phyloP scores from a whole-genome alignment of 2,797 vertebrate genomes.

The Mareca penelope region DNA sequence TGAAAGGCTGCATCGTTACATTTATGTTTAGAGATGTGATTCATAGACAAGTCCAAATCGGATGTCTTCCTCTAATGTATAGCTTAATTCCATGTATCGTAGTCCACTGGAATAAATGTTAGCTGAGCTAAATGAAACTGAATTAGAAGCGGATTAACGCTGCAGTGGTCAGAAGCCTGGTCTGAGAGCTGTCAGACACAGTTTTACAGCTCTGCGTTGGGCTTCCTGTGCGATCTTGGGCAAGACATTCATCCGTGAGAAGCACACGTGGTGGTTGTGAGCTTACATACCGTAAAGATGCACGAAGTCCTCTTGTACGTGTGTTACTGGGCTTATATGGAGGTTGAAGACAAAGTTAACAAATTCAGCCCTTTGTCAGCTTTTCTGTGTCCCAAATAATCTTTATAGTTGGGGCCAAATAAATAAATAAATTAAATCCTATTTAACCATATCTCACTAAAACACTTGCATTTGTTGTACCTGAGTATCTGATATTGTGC shows the following conservation, averaged over 20 bases:
- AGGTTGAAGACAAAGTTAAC: not conserved
- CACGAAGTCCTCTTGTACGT: not conserved
- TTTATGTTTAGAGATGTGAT: not conserved
- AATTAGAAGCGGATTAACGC: not conserved
- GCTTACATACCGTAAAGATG: not conserved
- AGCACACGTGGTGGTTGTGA: not conserved
- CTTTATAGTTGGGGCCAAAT: not conserved
- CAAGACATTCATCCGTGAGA: slow-evolving; percentile 2
- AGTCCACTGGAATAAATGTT: not conserved
- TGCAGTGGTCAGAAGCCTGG: not conserved
- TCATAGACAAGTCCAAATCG: not conserved
- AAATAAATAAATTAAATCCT: rapidly evolving
- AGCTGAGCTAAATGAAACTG: not conserved
- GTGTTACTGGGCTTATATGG: not conserved
- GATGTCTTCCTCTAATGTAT: not conserved
- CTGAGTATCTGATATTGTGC: not conserved
- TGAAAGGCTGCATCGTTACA: not conserved
- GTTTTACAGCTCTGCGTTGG: slow-evolving; percentile 19
- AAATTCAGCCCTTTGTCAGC: not conserved
- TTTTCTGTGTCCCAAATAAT: not conserved
- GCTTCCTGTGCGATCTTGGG: slow-evolving; percentile 19
- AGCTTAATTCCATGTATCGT: not conserved
- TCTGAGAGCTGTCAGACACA: not conserved
- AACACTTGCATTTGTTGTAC: not conserved
- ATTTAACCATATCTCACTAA: not conserved